Percentiles rank a stretch among this genome's conserved stretches.
These are phyloP conservation scores for Hybognathus amarus DNA, from an alignment of 2,797 vertebrate genomes.

Conservation along the genomic window DNA sequence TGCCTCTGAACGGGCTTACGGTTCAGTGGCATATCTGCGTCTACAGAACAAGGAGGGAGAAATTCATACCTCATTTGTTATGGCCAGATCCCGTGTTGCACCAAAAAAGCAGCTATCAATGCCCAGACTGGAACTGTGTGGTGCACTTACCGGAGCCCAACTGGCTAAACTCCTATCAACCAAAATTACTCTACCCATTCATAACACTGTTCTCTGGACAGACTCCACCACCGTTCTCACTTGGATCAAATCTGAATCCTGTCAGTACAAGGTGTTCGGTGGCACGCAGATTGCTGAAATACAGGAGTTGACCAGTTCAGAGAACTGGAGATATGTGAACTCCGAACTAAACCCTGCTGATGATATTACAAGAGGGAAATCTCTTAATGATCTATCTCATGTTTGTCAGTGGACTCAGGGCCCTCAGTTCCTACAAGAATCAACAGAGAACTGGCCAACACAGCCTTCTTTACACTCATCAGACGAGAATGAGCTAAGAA, in stretches of 20 bases:
- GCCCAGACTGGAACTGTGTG: no score
- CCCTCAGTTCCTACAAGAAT: not conserved
- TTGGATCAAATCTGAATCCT: not conserved
- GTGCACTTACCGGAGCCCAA: no score
- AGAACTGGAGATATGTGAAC: not conserved
- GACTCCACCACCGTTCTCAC: not conserved
- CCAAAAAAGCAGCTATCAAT: no score
- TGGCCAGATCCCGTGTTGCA: no score
- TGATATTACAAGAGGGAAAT: not conserved
- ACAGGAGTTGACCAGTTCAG: not conserved
- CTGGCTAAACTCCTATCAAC: not conserved
- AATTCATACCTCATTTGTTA: no score
- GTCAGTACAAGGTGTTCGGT: not conserved
- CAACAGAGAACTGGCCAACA: no score
- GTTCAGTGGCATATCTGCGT: no score
- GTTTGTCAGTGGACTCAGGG: no score
- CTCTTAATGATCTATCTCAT: not conserved
- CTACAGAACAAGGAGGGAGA: no score
- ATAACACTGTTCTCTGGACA: not conserved
- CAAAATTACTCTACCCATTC: not conserved
- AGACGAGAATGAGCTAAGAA: no score
- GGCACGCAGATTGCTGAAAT: not conserved
- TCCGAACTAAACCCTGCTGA: not conserved
- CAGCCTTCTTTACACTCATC: no score
- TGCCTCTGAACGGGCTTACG: no score